Base-by-base conservation (phyloP, 2,888 invertebrate genomes). In the Ischnus inquisitorius region DNA sequence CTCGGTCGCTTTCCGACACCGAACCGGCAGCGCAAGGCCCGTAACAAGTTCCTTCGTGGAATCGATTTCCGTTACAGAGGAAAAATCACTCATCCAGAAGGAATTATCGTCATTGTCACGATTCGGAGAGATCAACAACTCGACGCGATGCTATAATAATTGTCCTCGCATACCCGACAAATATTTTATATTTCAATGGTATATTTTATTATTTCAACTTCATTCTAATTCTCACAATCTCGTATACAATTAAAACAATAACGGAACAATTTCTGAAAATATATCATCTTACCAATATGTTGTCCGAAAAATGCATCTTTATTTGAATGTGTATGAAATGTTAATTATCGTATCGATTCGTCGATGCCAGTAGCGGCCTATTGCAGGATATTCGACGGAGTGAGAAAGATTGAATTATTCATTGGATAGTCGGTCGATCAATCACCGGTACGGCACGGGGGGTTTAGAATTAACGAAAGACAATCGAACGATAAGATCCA, bases 11-110 rank as follows among this genome's bases (percentile, higher is more conserved):
- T 19, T 64, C 34, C 16, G 62, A 14, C 57, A 62, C 22, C 25
- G 12, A 6, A 25, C 54, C 19, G 16, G 12, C n/a, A 25, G 46
- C 34, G 62, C n/a, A 48, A 22, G 19, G 10, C 80, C 80, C 80
- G 80, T 76, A 81, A 81, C 69, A 76, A n/a, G 69, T 43, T 34
- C 62, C 75, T 79, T 54, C 64, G 48, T 54, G 62, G 74, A 82
- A 82, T 65, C 71, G 68, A 69, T 74, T 69, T 78, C 46, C 67
- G 78, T 60, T 68, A 62, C 69, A 69, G 62, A 19, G 60, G 57
- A 57, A 57, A 57, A 57, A 25, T 22, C 28, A 14, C 57, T 12
- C 46, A 3, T 3, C n/a, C 12, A n/a, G 46, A n/a, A 57, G 57
- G 25, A 22, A 57, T 22, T 34, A 34, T 34, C 34, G 34, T 34